A percentile compares a stretch with the other conserved stretches of the same genome.
These are phyloP conservation scores for Labia minor DNA, from an alignment of 2,888 invertebrate genomes.

Conservation along the genomic window DNA sequence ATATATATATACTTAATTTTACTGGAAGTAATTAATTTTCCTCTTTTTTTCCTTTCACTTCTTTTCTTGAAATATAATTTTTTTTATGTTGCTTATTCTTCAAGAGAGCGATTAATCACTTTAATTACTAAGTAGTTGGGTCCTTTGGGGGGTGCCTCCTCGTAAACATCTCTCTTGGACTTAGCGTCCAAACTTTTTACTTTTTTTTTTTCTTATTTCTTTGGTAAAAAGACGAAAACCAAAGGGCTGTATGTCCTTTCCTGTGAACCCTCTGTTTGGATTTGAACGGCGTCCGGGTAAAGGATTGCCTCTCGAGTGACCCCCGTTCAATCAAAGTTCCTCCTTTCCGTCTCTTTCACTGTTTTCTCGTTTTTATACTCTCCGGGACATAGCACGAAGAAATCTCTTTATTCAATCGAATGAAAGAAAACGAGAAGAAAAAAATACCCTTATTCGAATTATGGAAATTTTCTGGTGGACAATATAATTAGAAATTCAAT, in stretches of 20 bases:
- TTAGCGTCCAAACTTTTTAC: background rate
- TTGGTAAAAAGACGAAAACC: constrained; percentile 7
- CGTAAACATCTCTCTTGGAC: constrained; percentile 2
- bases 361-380: background rate
- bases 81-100: constrained; percentile 4
- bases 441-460: background rate
- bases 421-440: background rate
- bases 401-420: background rate
- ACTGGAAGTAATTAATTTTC: background rate
- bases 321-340: constrained; percentile 23
- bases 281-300: constrained; percentile 18
- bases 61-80: background rate
- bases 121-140: constrained; percentile 6
- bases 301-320: constrained; percentile 22
- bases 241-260: background rate
- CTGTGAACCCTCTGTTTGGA: constrained; percentile 1
- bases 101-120: background rate
- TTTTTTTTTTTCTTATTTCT: background rate
- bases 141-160: background rate
- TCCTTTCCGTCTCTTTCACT: background rate
- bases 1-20: too few species aligned
- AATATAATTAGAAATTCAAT: too few species aligned
- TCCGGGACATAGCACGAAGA: background rate
- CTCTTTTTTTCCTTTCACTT: background rate
- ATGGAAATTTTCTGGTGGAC: too few species aligned